Evolutionary conservation across 2,888 invertebrate species (phyloP).

Genomic region (Morpho helenor): DNA sequence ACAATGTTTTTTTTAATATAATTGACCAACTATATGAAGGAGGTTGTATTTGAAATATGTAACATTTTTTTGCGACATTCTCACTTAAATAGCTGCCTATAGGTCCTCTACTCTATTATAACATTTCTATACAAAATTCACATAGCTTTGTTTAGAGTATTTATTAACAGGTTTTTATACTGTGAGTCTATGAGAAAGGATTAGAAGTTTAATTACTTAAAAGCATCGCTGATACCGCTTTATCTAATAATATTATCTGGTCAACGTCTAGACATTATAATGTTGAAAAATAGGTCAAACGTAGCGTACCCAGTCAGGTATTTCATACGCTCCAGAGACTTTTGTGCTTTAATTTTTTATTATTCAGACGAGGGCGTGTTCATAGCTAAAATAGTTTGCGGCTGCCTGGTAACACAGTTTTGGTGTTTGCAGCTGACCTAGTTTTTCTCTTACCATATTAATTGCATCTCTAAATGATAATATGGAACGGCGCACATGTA

Average conservation of each 20-base stretch:
- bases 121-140: no score
- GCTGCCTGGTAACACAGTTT: slow-evolving; percentile 9
- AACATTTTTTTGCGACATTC: no score
- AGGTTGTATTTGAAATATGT: no score
- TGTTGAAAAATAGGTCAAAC: slow-evolving; percentile 21
- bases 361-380: slow-evolving; percentile 18
- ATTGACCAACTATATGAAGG: no score
- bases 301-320: slow-evolving; percentile 18
- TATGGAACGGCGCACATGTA: neutral
- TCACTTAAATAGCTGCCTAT: no score
- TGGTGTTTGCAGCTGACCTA: slow-evolving; percentile 11
- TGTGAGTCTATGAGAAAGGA: neutral
- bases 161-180: no score
- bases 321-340: slow-evolving; percentile 22
- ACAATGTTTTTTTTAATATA: no score
- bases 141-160: no score
- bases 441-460: slow-evolving; percentile 10
- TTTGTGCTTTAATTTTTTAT: slow-evolving; percentile 24
- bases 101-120: no score
- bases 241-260: neutral
- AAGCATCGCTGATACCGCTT: slow-evolving; percentile 9
- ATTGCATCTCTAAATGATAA: slow-evolving; percentile 2
- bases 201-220: slow-evolving; percentile 15
- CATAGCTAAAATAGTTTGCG: slow-evolving; percentile 17
- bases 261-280: slow-evolving; percentile 22